Evolutionary conservation across 2,113 vertebrate species (phyloP).

Genomic region (Oncorhynchus tshawytscha): DNA sequence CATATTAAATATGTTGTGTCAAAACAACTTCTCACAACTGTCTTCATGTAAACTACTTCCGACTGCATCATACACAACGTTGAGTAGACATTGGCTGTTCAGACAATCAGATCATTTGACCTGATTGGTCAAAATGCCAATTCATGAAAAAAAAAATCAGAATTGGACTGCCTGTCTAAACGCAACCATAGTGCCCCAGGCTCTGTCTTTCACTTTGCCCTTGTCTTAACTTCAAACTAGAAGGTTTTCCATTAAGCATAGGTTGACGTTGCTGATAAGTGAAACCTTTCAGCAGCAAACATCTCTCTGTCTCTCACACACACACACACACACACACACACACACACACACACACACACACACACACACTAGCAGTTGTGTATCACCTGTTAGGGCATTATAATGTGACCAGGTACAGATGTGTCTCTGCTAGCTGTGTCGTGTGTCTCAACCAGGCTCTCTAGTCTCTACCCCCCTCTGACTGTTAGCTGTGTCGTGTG

Average conservation of each 20-base stretch:
- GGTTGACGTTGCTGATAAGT: not conserved
- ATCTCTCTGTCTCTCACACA: too few species aligned
- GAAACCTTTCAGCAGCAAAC: not conserved
- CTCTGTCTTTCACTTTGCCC: not conserved
- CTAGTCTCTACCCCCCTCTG: too few species aligned
- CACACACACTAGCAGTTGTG: not conserved
- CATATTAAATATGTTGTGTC: conserved; percentile 45
- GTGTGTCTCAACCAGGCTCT: too few species aligned
- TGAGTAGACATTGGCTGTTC: not conserved
- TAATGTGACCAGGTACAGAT: too few species aligned
- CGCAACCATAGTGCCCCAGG: not conserved
- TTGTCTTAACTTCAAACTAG: not conserved
- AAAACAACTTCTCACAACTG: not conserved
- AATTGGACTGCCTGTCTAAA: too few species aligned
- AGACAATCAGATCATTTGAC: not conserved
- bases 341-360: conserved; percentile 1
- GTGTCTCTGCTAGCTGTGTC: too few species aligned
- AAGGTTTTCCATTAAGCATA: not conserved
- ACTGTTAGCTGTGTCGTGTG: too few species aligned
- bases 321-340: conserved; percentile 10
- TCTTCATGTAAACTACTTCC: too few species aligned
- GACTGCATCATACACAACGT: not conserved
- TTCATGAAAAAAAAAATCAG: too few species aligned
- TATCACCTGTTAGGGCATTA: too few species aligned
- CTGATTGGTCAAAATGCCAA: too few species aligned